Base-by-base conservation (phyloP, 2,113 vertebrate genomes). In the Stegastes partitus region DNA sequence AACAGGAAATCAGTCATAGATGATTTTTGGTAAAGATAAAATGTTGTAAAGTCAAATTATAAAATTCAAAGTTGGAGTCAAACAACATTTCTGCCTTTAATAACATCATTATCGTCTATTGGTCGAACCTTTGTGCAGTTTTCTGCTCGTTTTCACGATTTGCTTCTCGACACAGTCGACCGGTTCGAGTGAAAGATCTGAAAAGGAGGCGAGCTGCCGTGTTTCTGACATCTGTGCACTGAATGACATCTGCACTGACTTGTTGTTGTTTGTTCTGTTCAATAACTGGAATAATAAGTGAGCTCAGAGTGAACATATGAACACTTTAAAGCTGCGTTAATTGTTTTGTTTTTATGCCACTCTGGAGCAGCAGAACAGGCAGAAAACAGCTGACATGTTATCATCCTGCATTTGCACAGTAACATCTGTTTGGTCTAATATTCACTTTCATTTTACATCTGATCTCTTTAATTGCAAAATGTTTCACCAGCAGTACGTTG, bases 151-250 rank as follows among this genome's bases (percentile, higher is more conserved):
- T 78, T 84, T 84, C 75, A 88, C 55, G 50, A 57, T 86, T 80
- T 87, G 83, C 87, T 77, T 68, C 82, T 74, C 50, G 4, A 10
- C 37, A 79, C 77, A 80, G 87, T 81, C 63, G 77, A 89, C 19
- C 2, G 68, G 55, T 66, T 74, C 62, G n/a, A n/a, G n/a, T n/a
- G n/a, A n/a, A 11, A 42, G 51, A 70, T 77, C 66, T 81, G 62
- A 53, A 53, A 8, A 58, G 55, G 68, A 70, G 57, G 6, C 47
- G 25, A 34, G 78, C 65, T 37, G 62, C 49, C 23, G 7, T 14
- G 42, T 66, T 56, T 62, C 53, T 67, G 81, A 64, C 77, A 82
- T 90, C 78, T 89, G 85, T 49, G 59, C 26, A 1, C 34, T 55
- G 45, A 5, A 4, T 6, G 78, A 59, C 74, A 77, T 85, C 74